Percentiles rank a stretch among this genome's conserved stretches.
Conservation (phyloP, 2,113 vertebrate species). For the Oreochromis spilurus region DNA sequence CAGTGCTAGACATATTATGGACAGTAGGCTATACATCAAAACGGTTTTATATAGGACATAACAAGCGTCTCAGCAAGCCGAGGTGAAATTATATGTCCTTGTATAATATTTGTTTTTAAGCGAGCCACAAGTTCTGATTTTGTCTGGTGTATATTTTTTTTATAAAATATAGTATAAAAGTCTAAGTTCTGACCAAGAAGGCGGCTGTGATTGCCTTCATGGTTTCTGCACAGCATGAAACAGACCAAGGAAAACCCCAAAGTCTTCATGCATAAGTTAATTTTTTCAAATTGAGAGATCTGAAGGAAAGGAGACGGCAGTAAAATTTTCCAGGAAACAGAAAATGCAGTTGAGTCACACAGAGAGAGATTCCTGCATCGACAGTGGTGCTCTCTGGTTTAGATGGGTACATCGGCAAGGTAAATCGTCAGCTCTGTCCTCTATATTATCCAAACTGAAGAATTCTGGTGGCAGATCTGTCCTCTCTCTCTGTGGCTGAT, state of each 20-base stretch:
- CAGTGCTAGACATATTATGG: neutral
- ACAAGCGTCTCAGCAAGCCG: neutral
- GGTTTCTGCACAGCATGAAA: neutral
- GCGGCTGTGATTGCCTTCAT: neutral
- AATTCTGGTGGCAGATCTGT: slow-evolving; percentile 21
- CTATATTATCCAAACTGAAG: neutral
- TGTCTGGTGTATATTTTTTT: neutral
- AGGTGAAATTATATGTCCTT: neutral
- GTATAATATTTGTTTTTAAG: neutral
- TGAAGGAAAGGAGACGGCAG: rapidly evolving
- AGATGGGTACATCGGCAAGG: neutral
- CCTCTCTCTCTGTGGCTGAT: slow-evolving; percentile 12
- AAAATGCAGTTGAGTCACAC: neutral
- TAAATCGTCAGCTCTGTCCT: neutral
- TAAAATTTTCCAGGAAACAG: neutral
- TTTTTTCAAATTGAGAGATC: neutral
- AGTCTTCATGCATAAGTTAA: neutral
- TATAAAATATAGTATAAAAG: neutral
- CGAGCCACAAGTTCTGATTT: neutral
- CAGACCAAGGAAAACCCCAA: neutral
- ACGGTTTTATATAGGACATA: neutral
- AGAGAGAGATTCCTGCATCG: neutral
- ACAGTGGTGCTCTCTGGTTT: neutral
- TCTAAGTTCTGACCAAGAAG: neutral
- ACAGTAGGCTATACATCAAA: neutral